Percentiles rank a stretch among this genome's conserved stretches.
These are phyloP conservation scores for Carcina quercana DNA, from an alignment of 2,888 invertebrate species.

Conservation along the genomic window DNA sequence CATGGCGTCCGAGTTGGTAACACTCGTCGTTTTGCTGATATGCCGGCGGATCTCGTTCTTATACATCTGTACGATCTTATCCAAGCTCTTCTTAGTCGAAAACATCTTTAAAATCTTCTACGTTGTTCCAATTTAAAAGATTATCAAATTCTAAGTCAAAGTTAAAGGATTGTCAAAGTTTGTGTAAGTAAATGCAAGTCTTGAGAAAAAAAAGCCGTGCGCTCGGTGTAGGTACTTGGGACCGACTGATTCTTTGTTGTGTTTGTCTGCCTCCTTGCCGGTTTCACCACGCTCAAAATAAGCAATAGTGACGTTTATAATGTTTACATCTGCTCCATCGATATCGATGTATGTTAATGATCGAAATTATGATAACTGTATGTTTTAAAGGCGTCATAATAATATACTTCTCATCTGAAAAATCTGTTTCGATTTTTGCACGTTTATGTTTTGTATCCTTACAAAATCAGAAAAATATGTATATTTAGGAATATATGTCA, in stretches of 20 bases:
- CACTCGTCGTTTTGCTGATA: slow-evolving; percentile 76
- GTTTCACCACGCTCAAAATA: slow-evolving; percentile 46
- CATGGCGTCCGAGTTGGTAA: slow-evolving; percentile 76
- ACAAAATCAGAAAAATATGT: too few species aligned
- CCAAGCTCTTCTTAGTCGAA: slow-evolving; percentile 54
- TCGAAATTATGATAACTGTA: too few species aligned
- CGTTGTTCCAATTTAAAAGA: neutral
- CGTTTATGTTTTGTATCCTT: too few species aligned
- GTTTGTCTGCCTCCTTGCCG: slow-evolving; percentile 58
- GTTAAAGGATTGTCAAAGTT: neutral
- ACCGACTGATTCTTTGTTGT: slow-evolving; percentile 69
- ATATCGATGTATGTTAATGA: too few species aligned
- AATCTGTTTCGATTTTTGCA: too few species aligned
- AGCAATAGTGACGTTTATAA: slow-evolving; percentile 36
- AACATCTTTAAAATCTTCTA: slow-evolving; percentile 42
- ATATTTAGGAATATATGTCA: too few species aligned
- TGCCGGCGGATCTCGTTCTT: slow-evolving; percentile 63
- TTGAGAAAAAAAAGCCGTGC: slow-evolving; percentile 29
- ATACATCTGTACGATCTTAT: slow-evolving; percentile 52
- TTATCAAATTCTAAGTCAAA: too few species aligned
- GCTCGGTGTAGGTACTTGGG: slow-evolving; percentile 37
- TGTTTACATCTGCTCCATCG: slow-evolving; percentile 64
- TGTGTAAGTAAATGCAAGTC: neutral
- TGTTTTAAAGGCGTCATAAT: too few species aligned
- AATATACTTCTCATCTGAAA: too few species aligned